Base-by-base conservation (phyloP, 2,113 vertebrate genomes). In the Ciconia boyciana region DNA sequence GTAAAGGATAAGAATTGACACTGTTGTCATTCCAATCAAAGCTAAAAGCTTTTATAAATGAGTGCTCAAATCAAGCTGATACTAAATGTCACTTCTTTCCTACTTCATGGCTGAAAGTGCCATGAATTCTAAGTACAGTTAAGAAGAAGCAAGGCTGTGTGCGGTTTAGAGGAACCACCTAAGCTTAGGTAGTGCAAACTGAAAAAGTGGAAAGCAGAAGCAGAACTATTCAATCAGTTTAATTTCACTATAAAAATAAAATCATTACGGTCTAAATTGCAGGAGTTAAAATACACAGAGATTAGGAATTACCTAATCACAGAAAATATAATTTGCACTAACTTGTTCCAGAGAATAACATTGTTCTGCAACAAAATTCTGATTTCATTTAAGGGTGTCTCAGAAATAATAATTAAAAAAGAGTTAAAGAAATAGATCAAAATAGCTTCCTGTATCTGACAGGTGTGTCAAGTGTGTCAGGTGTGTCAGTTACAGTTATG, bases 111-210 rank as follows among this genome's bases (percentile, higher is more conserved):
- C 41, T 90, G 79, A 89, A 95, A 95, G 58, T 57, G n/a, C 52
- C 25, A 87, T 29, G 52, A 94, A 96, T 96, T 97, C 61, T 58
- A 96, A 94, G 69, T 32, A 83, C 3, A 65, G 89, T 88, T 92
- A 72, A 70, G 20, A 58, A 78, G 68, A 94, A 79, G 15, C 10
- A 72, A 81, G 7, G 10, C 15, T 84, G 5, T 16, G 22, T 74
- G 41, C 5, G 32, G 71, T 91, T 95, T 88, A 62, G 48, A 70
- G 57, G 22, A 94, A 78, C 25, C 13, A 82, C 5, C 32, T 71
- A 89, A 91, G 55, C 22, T 89, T 44, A 92, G 32, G 58, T 54
- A 48, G 9, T 62, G 13, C 19, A 86, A 93, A 95, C 9, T 68
- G 72, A 44, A 93, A 95, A 96, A 41, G 41, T 41, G 15, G 39